A percentile compares a stretch with the other conserved stretches of the same genome.
Evolutionary conservation across 2,888 invertebrate genomes (phyloP).

Genomic region (Agriopis marginaria): DNA sequence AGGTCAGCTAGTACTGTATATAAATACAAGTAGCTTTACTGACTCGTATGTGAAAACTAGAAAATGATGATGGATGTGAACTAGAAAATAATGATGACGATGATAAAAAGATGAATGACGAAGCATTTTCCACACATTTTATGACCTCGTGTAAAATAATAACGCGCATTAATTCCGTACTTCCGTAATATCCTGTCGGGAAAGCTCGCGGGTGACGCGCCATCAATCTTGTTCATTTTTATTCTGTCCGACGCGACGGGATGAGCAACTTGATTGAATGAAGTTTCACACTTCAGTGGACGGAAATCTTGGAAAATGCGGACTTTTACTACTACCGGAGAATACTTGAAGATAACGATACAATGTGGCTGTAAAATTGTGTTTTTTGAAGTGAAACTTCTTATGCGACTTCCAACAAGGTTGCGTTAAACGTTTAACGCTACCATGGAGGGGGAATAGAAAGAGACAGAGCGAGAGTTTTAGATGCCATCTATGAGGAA

Average conservation of each 20-base stretch:
- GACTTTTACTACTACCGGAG: constrained; percentile 19
- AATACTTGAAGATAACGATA: not conserved
- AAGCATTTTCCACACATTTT: constrained; percentile 20
- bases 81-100: not conserved
- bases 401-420: too few relatives aligned
- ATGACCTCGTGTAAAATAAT: constrained; percentile 38
- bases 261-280: constrained; percentile 59
- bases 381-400: too few relatives aligned
- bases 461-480: too few relatives aligned
- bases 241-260: constrained; percentile 48
- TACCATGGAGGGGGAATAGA: too few relatives aligned
- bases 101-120: constrained; percentile 13
- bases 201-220: constrained; percentile 50
- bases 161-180: constrained; percentile 33
- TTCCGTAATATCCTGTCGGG: constrained; percentile 38
- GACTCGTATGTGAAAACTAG: not conserved
- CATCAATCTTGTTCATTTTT: constrained; percentile 72
- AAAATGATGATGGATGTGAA: not conserved
- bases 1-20: not conserved
- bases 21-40: not conserved
- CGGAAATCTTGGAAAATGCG: constrained; percentile 33
- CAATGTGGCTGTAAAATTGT: not conserved
- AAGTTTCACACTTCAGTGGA: constrained; percentile 40
- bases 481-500: too few relatives aligned
- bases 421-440: too few relatives aligned